Conservation (phyloP, 1,140 invertebrate genomes). For the Tetraneura akinire region DNA sequence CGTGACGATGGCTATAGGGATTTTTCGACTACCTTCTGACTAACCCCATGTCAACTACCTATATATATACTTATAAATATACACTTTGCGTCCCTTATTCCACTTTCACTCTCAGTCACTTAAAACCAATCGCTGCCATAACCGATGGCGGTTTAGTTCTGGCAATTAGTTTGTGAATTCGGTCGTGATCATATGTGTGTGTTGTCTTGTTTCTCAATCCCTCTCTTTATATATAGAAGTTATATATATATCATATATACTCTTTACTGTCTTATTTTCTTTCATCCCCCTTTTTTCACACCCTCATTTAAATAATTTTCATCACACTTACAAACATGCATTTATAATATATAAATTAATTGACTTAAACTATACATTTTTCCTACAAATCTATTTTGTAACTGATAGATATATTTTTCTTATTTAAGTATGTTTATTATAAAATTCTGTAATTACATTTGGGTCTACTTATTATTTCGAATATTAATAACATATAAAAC, state of each 20-base stretch:
- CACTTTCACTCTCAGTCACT: too few species aligned
- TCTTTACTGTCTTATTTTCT: slow-evolving; percentile 42
- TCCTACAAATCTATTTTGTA: too few species aligned
- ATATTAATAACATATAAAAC: too few species aligned
- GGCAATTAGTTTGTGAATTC: slow-evolving; percentile 48
- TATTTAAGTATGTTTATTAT: too few species aligned
- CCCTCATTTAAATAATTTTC: slow-evolving; percentile 31
- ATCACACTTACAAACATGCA: neutral
- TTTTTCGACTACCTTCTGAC: slow-evolving; percentile 29
- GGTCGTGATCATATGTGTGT: slow-evolving; percentile 42
- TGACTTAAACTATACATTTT: too few species aligned
- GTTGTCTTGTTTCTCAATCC: too few species aligned
- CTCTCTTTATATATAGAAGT: too few species aligned
- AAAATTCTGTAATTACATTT: too few species aligned
- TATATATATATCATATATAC: neutral
- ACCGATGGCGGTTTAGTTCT: slow-evolving; percentile 31
- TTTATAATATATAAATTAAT: neutral
- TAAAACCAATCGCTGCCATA: neutral
- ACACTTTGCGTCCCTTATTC: neutral
- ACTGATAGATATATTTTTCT: too few species aligned
- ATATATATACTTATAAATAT: neutral
- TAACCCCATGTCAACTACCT: too few species aligned
- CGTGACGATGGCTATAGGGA: slow-evolving; percentile 44
- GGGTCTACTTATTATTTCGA: too few species aligned
- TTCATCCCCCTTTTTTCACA: slow-evolving; percentile 37